phyloP scores from a whole-genome alignment of 1,140 invertebrate genomes.

The Rhyacophila brunnea region DNA sequence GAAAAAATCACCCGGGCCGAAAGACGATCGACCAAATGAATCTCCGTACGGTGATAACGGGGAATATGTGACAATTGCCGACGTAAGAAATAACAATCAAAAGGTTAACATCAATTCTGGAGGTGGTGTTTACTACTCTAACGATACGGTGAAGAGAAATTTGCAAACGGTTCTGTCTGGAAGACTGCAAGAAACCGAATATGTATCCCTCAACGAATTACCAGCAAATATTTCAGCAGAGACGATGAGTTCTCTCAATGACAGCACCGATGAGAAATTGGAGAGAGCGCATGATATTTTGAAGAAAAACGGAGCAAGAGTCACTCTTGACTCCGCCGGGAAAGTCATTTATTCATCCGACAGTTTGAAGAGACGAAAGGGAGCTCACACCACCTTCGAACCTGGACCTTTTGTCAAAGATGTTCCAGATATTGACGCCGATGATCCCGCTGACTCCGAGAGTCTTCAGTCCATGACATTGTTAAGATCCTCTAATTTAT shows the following conservation, averaged over 20 bases:
- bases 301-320: conserved; percentile 66
- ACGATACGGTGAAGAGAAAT: conserved; percentile 59
- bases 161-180: conserved; percentile 56
- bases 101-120: conserved; percentile 51
- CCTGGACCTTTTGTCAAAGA: conserved; percentile 76
- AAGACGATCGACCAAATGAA: conserved; percentile 47
- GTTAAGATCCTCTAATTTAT: conserved; percentile 28
- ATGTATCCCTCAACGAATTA: conserved; percentile 77
- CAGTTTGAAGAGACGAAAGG: conserved; percentile 77
- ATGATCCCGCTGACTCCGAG: conserved; percentile 47
- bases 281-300: conserved; percentile 36
- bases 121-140: conserved; percentile 55
- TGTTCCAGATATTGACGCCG: conserved; percentile 47
- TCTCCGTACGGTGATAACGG: conserved; percentile 61
- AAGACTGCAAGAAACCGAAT: conserved; percentile 66
- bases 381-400: conserved; percentile 80
- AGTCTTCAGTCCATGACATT: conserved; percentile 39
- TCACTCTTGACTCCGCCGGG: conserved; percentile 83
- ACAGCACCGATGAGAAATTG: conserved; percentile 43
- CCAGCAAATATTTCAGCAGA: conserved; percentile 60
- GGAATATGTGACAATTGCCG: conserved; percentile 82
- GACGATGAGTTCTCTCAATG: conserved; percentile 47
- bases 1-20: conserved; percentile 51
- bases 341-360: conserved; percentile 89
- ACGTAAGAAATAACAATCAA: conserved; percentile 74